These are phyloP conservation scores for Autographa pulchrina DNA, from an alignment of 2,888 invertebrate genomes.

Conservation along the genomic window DNA sequence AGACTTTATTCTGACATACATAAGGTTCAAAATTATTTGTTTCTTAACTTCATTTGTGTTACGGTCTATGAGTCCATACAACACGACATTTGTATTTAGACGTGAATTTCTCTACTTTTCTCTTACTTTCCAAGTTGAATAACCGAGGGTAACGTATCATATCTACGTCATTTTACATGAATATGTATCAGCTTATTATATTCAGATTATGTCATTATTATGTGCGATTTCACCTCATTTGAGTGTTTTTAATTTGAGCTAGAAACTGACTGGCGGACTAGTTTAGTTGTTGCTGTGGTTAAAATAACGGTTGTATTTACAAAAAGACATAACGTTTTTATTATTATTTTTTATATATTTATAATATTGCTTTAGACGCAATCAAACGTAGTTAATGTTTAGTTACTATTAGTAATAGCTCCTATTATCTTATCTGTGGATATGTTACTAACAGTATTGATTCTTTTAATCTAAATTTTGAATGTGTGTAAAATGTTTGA, in stretches of 20 bases:
- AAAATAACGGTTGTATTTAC: neutral
- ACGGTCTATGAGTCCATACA: constrained; percentile 70
- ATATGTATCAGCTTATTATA: constrained; percentile 53
- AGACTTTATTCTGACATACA: constrained; percentile 28
- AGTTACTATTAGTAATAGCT: too few relatives aligned
- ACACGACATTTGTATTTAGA: constrained; percentile 72
- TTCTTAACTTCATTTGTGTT: constrained; percentile 57
- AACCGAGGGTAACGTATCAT: constrained; percentile 78
- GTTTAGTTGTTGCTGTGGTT: neutral
- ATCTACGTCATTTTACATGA: constrained; percentile 70
- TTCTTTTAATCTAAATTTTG: too few relatives aligned
- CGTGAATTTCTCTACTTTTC: constrained; percentile 86
- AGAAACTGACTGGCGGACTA: constrained; percentile 1
- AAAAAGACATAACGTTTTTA: too few relatives aligned
- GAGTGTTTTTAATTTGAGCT: constrained; percentile 27
- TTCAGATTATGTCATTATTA: constrained; percentile 53
- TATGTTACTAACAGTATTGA: too few relatives aligned
- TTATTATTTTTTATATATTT: too few relatives aligned
- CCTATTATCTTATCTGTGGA: too few relatives aligned
- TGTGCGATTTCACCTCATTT: constrained; percentile 50
- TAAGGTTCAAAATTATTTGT: constrained; percentile 51
- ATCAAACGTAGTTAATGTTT: too few relatives aligned
- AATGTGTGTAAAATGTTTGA: too few relatives aligned
- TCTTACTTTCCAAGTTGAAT: constrained; percentile 87
- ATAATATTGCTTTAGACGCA: too few relatives aligned